Evolutionary conservation across 2,797 vertebrate genomes (phyloP).

Genomic region (Propithecus perrieri): DNA sequence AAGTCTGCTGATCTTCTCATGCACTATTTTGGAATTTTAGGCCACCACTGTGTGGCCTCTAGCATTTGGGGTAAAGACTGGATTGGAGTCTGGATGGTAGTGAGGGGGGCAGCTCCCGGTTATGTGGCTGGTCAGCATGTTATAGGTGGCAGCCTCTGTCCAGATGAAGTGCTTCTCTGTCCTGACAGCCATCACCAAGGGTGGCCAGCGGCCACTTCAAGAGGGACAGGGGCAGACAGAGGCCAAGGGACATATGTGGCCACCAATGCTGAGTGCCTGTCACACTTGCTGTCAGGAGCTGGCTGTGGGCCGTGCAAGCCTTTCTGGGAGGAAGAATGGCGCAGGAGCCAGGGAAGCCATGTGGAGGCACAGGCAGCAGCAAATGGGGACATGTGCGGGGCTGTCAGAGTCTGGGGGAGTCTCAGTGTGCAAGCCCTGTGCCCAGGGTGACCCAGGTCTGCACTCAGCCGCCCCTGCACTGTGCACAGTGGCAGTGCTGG

Average conservation of each 20-base stretch:
- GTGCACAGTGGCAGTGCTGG: background rate
- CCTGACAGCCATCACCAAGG: background rate
- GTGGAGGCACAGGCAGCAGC: background rate
- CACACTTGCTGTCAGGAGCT: background rate
- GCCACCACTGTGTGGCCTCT: fast-evolving
- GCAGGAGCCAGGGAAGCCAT: background rate
- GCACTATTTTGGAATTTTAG: background rate
- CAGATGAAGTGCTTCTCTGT: background rate
- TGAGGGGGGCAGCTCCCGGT: background rate
- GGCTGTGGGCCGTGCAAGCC: background rate
- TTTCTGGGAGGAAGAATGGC: background rate
- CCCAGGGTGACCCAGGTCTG: background rate
- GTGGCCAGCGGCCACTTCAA: background rate
- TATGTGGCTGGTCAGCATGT: background rate
- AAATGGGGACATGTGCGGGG: fast-evolving
- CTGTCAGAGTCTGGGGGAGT: fast-evolving
- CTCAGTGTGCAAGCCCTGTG: too few species aligned
- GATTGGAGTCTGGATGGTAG: background rate
- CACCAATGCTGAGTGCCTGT: background rate
- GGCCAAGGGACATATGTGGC: background rate
- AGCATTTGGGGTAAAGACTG: background rate
- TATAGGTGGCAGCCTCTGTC: background rate
- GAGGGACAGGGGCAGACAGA: background rate
- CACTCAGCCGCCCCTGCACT: too few species aligned
- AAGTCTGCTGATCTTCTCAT: fast-evolving